Conservation (phyloP, 2,888 invertebrate species). For the Phlogophora meticulosa region DNA sequence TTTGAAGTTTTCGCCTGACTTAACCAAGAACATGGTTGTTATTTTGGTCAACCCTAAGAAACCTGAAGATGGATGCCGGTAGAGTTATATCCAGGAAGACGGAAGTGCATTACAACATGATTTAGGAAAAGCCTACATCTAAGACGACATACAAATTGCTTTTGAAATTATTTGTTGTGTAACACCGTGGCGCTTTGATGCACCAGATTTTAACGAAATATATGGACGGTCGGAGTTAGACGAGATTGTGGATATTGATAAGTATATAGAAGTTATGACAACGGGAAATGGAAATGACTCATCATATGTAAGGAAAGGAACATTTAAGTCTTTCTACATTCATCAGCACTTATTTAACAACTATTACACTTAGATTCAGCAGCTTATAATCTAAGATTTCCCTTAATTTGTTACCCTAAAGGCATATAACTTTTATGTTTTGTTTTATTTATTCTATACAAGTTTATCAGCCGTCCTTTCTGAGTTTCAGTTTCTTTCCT, state of each 20-base stretch:
- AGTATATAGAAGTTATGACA: no score
- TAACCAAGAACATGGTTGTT: neutral
- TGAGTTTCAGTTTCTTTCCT: no score
- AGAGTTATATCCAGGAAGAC: slow-evolving; percentile 44
- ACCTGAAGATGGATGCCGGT: slow-evolving; percentile 35
- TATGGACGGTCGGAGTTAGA: neutral
- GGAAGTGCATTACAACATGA: slow-evolving; percentile 61
- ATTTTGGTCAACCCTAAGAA: slow-evolving; percentile 41
- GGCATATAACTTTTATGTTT: no score
- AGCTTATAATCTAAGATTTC: no score
- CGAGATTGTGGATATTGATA: slow-evolving; percentile 3
- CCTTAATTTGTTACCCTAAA: no score
- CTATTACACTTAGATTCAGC: no score
- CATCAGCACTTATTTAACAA: no score
- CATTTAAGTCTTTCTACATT: no score
- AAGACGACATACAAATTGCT: slow-evolving; percentile 35
- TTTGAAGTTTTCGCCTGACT: no score
- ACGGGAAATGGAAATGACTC: neutral
- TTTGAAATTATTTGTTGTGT: slow-evolving; percentile 52
- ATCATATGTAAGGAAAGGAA: no score
- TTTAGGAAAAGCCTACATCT: slow-evolving; percentile 60
- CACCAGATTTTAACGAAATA: slow-evolving; percentile 40
- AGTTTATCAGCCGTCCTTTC: no score
- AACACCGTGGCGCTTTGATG: slow-evolving; percentile 40
- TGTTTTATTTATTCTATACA: no score